Conservation (phyloP, 2,888 invertebrate species). For the Hoplodrina blanda region DNA sequence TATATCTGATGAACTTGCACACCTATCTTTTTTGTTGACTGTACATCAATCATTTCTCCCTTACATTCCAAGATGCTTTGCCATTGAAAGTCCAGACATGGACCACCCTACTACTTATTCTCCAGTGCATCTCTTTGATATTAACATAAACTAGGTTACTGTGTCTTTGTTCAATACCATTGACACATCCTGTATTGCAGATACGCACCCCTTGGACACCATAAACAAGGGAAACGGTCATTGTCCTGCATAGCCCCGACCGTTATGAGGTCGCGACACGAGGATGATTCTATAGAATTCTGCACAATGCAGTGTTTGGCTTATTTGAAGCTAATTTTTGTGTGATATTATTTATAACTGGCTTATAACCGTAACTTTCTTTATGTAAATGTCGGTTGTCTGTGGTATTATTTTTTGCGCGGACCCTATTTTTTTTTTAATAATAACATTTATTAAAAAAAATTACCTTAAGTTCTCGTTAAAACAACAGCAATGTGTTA, state of each 20-base stretch:
- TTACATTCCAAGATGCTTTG: constrained; percentile 3
- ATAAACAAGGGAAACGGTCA: constrained; percentile 57
- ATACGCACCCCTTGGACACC: constrained; percentile 39
- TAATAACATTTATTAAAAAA: no score
- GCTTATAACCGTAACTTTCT: no score
- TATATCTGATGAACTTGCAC: no score
- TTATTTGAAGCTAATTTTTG: constrained; percentile 29
- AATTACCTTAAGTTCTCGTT: no score
- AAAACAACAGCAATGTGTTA: no score
- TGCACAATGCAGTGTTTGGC: constrained; percentile 40
- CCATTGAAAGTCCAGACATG: constrained; percentile 11
- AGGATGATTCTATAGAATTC: constrained; percentile 29
- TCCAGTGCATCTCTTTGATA: neutral
- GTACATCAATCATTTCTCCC: constrained; percentile 12
- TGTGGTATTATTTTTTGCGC: no score
- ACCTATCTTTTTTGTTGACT: neutral
- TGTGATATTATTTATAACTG: neutral
- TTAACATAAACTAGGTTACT: constrained; percentile 55
- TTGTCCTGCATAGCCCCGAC: constrained; percentile 58
- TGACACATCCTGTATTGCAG: constrained; percentile 24
- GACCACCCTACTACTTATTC: constrained; percentile 13
- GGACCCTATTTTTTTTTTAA: no score
- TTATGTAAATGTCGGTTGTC: no score
- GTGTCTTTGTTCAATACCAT: constrained; percentile 56
- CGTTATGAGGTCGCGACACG: constrained; percentile 54